Percentiles rank a stretch among this genome's conserved stretches.
phyloP scores from a whole-genome alignment of 2,113 vertebrate species.

The Pseudopodoces humilis region DNA sequence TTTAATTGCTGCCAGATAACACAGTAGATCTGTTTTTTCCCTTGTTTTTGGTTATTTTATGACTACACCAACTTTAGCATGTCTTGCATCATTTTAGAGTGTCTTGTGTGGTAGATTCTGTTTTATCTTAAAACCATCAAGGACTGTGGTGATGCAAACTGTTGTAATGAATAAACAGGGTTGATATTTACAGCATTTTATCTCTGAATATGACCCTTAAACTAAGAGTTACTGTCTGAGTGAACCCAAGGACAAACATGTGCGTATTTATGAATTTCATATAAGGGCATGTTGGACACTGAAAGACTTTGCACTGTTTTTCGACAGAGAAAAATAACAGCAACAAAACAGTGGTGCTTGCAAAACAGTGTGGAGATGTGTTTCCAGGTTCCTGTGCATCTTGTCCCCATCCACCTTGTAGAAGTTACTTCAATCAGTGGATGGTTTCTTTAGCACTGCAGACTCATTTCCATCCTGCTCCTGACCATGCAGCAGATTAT shows the following conservation, averaged over 20 bases:
- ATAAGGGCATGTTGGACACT: fast-evolving
- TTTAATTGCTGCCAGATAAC: background rate
- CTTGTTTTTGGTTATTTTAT: background rate
- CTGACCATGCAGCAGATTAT: background rate
- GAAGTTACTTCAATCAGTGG: background rate
- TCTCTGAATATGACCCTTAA: background rate
- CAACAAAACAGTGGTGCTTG: background rate
- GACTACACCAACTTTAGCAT: background rate
- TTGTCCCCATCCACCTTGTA: background rate
- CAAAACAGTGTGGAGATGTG: background rate
- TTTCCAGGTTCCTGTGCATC: background rate
- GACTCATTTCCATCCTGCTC: background rate
- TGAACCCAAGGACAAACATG: background rate
- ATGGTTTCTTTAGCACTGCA: background rate
- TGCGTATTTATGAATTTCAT: background rate
- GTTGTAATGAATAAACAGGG: background rate
- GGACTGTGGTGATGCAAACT: background rate
- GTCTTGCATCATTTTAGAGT: background rate
- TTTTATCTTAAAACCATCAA: background rate
- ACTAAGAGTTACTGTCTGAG: background rate
- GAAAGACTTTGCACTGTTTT: background rate
- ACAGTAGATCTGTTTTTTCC: background rate
- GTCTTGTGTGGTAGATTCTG: background rate
- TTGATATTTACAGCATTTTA: background rate
- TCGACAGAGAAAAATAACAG: background rate